These are phyloP conservation scores for Aphelinus certus DNA, from an alignment of 1,140 invertebrate genomes.

Conservation along the genomic window DNA sequence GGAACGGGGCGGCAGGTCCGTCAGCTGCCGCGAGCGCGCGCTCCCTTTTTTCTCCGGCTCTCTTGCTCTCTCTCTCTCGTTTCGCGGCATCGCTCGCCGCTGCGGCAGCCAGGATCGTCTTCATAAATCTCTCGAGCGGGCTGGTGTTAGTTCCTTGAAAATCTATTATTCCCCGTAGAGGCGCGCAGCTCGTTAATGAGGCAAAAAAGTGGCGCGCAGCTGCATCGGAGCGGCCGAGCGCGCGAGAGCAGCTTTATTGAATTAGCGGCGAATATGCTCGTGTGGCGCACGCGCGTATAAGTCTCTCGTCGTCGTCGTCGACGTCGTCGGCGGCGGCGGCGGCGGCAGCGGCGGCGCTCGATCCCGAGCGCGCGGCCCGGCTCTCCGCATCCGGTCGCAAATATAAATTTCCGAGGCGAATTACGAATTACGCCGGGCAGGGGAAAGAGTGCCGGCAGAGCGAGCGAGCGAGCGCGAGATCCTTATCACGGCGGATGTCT, in stretches of 20 bases:
- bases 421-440: not conserved
- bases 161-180: constrained; percentile 36
- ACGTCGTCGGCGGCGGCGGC: too few relatives aligned
- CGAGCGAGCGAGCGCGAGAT: constrained; percentile 15
- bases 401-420: constrained; percentile 35
- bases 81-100: not conserved
- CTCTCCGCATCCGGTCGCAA: constrained; percentile 27
- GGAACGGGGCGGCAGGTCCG: not conserved
- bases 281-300: constrained; percentile 11
- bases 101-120: constrained; percentile 1
- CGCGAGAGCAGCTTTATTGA: constrained; percentile 36
- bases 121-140: constrained; percentile 8
- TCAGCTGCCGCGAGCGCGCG: not conserved
- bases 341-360: not conserved
- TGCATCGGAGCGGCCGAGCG: constrained; percentile 10
- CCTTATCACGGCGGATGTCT: constrained; percentile 26
- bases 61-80: not conserved
- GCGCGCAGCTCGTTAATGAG: constrained; percentile 19
- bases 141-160: constrained; percentile 29
- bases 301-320: constrained; percentile 25
- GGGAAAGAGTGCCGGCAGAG: not conserved
- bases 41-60: not conserved
- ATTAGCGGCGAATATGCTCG: constrained; percentile 29
- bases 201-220: constrained; percentile 32
- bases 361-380: not conserved